A percentile compares a stretch with the other conserved stretches of the same genome.
These are phyloP conservation scores for Drosophila parabipectinata DNA, from an alignment of 1,140 invertebrate species.

Conservation along the genomic window DNA sequence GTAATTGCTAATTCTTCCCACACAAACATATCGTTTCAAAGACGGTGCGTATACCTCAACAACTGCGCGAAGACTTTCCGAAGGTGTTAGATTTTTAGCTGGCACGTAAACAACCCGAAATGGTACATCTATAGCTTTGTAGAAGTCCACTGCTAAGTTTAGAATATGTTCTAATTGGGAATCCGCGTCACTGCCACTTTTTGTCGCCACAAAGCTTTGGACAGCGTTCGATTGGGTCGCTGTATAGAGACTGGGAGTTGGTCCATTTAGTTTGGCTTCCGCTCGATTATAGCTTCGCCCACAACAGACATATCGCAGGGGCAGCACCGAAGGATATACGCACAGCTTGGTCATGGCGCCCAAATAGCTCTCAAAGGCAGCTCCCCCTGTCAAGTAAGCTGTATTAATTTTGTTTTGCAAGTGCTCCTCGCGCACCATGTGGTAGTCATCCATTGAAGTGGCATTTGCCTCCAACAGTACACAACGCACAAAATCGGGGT, in stretches of 20 bases:
- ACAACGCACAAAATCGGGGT: constrained; percentile 87
- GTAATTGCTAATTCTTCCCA: constrained; percentile 86
- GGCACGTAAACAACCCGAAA: constrained; percentile 86
- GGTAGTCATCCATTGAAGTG: constrained; percentile 84
- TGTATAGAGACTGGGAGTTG: constrained; percentile 85
- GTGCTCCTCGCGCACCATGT: constrained; percentile 84
- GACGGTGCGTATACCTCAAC: constrained; percentile 87
- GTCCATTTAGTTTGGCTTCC: constrained; percentile 32
- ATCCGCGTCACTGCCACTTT: constrained; percentile 77
- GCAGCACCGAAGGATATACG: constrained; percentile 85
- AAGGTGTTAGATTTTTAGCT: constrained; percentile 84
- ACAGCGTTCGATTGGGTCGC: constrained; percentile 86
- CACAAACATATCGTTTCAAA: constrained; percentile 85
- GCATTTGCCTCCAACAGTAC: constrained; percentile 87
- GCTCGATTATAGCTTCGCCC: constrained; percentile 86
- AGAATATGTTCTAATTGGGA: constrained; percentile 84
- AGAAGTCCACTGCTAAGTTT: constrained; percentile 84
- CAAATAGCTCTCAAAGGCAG: constrained; percentile 86
- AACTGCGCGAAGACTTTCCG: constrained; percentile 86
- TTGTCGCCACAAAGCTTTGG: constrained; percentile 85
- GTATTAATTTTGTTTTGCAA: constrained; percentile 83
- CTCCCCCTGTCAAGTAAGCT: constrained; percentile 87
- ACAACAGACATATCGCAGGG: constrained; percentile 86
- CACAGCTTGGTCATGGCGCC: constrained; percentile 86
- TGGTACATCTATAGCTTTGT: constrained; percentile 85